phyloP scores from a whole-genome alignment of 92 coral and sea anemone genomes.

The Phenganax stokvisi region DNA sequence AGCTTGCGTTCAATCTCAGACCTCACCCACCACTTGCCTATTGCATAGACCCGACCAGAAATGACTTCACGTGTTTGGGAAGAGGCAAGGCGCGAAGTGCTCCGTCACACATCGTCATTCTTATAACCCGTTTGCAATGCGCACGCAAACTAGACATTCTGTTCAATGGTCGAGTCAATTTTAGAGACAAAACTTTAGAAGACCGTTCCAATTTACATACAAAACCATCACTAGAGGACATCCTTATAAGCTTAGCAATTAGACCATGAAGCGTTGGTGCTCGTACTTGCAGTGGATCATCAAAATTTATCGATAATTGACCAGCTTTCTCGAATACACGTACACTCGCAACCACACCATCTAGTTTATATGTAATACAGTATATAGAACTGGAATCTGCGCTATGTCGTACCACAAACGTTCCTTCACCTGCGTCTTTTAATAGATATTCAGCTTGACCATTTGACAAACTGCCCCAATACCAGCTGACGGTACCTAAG shows the following conservation, averaged over 20 bases:
- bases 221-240: conserved; percentile 1
- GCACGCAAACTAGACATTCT: conserved; percentile 34
- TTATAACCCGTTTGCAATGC: conserved; percentile 34
- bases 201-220: conserved; percentile 23
- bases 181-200: conserved; percentile 14
- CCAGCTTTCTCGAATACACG: conserved; percentile 30
- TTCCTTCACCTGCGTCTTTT: conserved; percentile 13
- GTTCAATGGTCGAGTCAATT: conserved; percentile 25
- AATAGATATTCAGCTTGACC: conserved; percentile 32
- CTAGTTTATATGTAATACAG: conserved; percentile 29
- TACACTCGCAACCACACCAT: conserved; percentile 19
- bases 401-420: conserved; percentile 28
- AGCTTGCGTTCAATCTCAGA: too few species aligned
- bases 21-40: neutral
- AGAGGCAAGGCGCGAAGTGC: conserved; percentile 9
- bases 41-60: conserved; percentile 10
- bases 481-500: conserved; percentile 33
- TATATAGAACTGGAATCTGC: neutral
- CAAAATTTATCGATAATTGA: conserved; percentile 29
- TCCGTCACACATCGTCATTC: conserved; percentile 19
- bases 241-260: conserved; percentile 19
- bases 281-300: conserved; percentile 28
- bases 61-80: conserved; percentile 23
- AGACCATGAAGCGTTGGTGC: conserved; percentile 38
- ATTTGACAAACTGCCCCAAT: conserved; percentile 25